phyloP scores from a whole-genome alignment of 1,140 invertebrate species.

The Choristoneura fumiferana region DNA sequence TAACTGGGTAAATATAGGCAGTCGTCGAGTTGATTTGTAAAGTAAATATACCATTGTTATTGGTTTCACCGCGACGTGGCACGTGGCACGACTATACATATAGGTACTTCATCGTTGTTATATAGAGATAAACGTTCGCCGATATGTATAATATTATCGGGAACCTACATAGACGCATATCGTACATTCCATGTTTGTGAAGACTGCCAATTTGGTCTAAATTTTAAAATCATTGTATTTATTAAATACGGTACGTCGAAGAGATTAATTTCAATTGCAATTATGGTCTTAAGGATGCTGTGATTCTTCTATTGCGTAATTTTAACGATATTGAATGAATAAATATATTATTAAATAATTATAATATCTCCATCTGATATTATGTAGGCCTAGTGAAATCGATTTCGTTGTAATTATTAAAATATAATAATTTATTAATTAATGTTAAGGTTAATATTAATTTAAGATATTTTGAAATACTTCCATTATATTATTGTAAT shows the following conservation, averaged over 20 bases:
- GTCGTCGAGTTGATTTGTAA: slow-evolving; percentile 30
- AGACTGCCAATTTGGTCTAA: slow-evolving; percentile 78
- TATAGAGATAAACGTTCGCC: slow-evolving; percentile 70
- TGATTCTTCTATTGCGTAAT: slow-evolving; percentile 78
- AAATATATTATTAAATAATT: slow-evolving; percentile 49
- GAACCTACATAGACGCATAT: slow-evolving; percentile 77
- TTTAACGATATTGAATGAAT: slow-evolving; percentile 64
- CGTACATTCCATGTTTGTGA: slow-evolving; percentile 77
- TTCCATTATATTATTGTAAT: slow-evolving; percentile 57
- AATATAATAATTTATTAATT: slow-evolving; percentile 36
- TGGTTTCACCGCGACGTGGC: slow-evolving; percentile 48
- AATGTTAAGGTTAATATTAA: slow-evolving; percentile 51
- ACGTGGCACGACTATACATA: slow-evolving; percentile 44
- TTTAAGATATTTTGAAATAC: slow-evolving; percentile 69
- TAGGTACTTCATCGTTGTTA: slow-evolving; percentile 69
- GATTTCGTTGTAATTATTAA: slow-evolving; percentile 71
- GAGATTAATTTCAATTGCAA: slow-evolving; percentile 73
- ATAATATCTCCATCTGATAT: slow-evolving; percentile 70
- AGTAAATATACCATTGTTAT: slow-evolving; percentile 40
- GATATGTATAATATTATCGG: slow-evolving; percentile 73
- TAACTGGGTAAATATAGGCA: slow-evolving; percentile 34
- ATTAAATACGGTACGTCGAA: slow-evolving; percentile 71
- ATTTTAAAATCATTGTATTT: slow-evolving; percentile 73
- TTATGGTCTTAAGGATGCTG: slow-evolving; percentile 76
- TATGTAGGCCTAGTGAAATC: slow-evolving; percentile 72